phyloP scores from a whole-genome alignment of 64 coral and sea anemone genomes.

The Stylophora pistillata region DNA sequence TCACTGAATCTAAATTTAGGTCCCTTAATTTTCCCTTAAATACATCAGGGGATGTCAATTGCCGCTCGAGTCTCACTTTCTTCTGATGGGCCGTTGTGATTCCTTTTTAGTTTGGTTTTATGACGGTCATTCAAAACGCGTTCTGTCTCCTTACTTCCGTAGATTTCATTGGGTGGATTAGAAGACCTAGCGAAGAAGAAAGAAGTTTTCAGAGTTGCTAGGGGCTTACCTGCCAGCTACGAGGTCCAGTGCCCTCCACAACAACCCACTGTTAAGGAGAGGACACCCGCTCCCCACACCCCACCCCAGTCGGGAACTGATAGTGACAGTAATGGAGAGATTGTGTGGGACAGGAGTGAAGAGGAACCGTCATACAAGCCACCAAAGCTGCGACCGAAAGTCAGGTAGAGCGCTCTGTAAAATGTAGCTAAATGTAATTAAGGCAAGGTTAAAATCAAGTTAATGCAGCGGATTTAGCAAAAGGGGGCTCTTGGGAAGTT shows the following conservation, averaged over 20 bases:
- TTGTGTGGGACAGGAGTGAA: conserved; percentile 15
- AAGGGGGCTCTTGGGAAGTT: no score
- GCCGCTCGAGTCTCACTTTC: no score
- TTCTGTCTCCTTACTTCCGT: background rate
- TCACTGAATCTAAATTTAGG: no score
- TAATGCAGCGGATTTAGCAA: no score
- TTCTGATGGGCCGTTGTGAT: no score
- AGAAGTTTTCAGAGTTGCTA: conserved; percentile 54
- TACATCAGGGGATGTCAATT: no score
- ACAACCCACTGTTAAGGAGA: conserved; percentile 7
- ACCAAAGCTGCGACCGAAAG: conserved; percentile 72
- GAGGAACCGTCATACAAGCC: conserved; percentile 6
- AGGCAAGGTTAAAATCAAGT: no score
- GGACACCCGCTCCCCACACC: conserved; percentile 49
- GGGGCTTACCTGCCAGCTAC: conserved; percentile 62
- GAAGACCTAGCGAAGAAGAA: conserved; percentile 61
- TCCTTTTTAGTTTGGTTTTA: background rate
- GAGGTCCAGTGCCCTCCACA: conserved; percentile 48
- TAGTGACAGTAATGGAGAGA: conserved; percentile 30
- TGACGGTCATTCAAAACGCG: background rate
- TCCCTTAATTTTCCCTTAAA: no score
- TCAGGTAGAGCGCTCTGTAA: conserved; percentile 42
- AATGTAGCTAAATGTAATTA: no score
- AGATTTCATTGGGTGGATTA: conserved; percentile 66
- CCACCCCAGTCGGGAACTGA: conserved; percentile 40